Evolutionary conservation across 2,797 vertebrate genomes (phyloP).

Genomic region (Molothrus ater): DNA sequence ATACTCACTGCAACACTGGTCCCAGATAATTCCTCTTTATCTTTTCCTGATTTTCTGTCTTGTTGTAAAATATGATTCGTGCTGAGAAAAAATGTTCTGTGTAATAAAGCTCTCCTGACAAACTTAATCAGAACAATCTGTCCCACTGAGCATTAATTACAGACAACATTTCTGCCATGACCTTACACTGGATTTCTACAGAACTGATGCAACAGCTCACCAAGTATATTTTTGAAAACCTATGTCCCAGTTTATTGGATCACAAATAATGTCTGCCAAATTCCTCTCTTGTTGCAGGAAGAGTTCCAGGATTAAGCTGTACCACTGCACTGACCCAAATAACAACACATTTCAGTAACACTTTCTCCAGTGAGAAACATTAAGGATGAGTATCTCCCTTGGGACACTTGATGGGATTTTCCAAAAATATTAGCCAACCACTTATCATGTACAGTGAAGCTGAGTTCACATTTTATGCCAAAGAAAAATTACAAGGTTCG

Average conservation of each 20-base stretch:
- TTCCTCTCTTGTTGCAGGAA: background rate
- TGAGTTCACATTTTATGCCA: background rate
- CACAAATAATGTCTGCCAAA: background rate
- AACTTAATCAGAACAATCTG: slow-evolving; percentile 27
- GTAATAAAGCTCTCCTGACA: background rate
- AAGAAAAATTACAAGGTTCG: background rate
- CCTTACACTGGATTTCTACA: slow-evolving; percentile 1
- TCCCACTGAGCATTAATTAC: background rate
- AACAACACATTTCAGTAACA: background rate
- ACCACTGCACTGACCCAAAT: background rate
- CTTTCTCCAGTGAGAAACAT: background rate
- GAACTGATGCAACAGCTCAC: background rate
- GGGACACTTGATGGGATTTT: background rate
- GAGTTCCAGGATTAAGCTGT: background rate
- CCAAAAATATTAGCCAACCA: background rate
- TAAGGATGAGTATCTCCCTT: background rate
- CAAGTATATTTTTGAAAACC: background rate
- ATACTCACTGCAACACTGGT: background rate
- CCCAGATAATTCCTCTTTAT: background rate
- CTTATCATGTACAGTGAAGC: background rate
- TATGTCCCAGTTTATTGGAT: background rate
- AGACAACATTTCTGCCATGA: background rate
- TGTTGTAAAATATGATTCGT: background rate
- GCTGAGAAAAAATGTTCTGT: background rate
- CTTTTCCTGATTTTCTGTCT: background rate